Evolutionary conservation across 1,140 invertebrate genomes (phyloP).

Genomic region (Mylabris phalerata): DNA sequence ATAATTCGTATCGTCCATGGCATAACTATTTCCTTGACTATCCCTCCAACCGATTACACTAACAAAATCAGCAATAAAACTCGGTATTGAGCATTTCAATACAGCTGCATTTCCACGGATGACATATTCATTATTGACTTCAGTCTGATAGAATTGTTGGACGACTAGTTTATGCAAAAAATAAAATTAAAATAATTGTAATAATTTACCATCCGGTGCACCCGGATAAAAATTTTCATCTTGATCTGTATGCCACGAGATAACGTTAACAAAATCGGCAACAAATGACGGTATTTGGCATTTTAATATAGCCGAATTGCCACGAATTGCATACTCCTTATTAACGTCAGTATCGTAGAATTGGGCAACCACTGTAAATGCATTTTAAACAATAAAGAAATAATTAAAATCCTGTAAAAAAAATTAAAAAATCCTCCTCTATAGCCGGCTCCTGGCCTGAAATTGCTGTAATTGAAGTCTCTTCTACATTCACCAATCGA

Average conservation of each 20-base stretch:
- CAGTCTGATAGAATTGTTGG: constrained; percentile 80
- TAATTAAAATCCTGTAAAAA: background rate
- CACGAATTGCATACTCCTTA: constrained; percentile 85
- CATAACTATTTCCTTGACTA: constrained; percentile 66
- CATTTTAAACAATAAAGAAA: background rate
- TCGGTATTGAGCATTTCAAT: constrained; percentile 87
- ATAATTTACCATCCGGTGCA: constrained; percentile 53
- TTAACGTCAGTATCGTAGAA: constrained; percentile 82
- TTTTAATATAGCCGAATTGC: constrained; percentile 85
- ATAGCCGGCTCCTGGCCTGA: background rate
- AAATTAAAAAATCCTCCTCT: background rate
- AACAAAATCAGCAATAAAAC: constrained; percentile 87
- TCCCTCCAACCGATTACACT: constrained; percentile 79
- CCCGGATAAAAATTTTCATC: constrained; percentile 60
- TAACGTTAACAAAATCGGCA: constrained; percentile 82
- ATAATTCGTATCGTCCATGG: constrained; percentile 52
- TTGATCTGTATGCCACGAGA: constrained; percentile 80
- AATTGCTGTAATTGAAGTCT: background rate
- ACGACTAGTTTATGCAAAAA: constrained; percentile 57
- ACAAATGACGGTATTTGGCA: constrained; percentile 90
- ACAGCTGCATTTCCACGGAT: constrained; percentile 90
- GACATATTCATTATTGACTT: constrained; percentile 90
- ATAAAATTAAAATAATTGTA: constrained; percentile 3
- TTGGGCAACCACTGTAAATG: constrained; percentile 68
- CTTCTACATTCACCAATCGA: too few species aligned